phyloP scores from a whole-genome alignment of 2,797 vertebrate genomes.

The Falco concolor region DNA sequence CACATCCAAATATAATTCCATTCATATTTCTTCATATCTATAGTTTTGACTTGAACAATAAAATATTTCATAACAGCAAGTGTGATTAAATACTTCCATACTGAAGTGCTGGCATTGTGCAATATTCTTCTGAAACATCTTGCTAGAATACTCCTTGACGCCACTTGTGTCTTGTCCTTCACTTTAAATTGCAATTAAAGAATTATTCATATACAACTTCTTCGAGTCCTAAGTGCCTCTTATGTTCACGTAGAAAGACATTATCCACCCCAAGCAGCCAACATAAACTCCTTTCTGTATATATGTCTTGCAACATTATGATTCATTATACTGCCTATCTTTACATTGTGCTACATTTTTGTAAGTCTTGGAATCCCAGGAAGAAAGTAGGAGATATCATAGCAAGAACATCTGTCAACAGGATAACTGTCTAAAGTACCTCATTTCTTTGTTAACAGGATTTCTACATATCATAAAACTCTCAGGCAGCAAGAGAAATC shows the following conservation, averaged over 20 bases:
- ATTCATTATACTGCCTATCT: not conserved
- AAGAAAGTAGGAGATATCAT: not conserved
- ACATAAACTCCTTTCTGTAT: not conserved
- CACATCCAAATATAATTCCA: not conserved
- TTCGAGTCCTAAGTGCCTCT: not conserved
- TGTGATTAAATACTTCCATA: constrained; percentile 3
- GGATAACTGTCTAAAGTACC: not conserved
- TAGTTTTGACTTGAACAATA: constrained; percentile 18
- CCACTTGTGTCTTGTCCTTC: not conserved
- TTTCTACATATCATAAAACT: not conserved
- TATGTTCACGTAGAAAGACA: not conserved
- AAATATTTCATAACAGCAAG: constrained; percentile 9
- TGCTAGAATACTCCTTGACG: not conserved
- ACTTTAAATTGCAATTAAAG: not conserved
- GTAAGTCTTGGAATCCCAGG: not conserved
- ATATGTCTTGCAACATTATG: not conserved
- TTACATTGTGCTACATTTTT: not conserved
- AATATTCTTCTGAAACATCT: not conserved
- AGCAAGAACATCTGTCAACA: not conserved
- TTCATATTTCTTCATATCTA: not conserved
- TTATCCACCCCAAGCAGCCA: not conserved
- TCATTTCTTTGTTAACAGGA: not conserved
- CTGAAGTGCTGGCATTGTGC: not conserved
- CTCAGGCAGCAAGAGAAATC: not conserved
- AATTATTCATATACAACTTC: not conserved